Conservation (phyloP, 2,888 invertebrate genomes). For the Plebejus argus region DNA sequence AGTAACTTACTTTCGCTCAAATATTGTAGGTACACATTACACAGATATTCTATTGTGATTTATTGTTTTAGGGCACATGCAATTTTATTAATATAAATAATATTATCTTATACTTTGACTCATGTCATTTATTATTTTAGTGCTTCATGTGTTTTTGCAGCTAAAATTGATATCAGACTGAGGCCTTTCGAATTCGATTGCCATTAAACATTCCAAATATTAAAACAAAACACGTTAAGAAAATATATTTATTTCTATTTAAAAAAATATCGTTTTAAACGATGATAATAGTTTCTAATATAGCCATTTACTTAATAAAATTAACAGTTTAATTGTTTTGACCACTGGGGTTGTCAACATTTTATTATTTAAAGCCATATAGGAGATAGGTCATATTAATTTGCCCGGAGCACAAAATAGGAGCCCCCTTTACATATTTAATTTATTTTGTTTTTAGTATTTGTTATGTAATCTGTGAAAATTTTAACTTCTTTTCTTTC, state of each 20-base stretch:
- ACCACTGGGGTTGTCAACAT: not conserved
- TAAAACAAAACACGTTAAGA: not conserved
- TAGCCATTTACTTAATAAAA: not conserved
- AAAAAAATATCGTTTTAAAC: slow-evolving; percentile 20
- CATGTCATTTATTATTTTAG: slow-evolving; percentile 9
- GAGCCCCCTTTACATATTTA: too few species aligned
- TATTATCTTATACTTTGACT: not conserved
- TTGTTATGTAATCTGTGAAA: too few species aligned
- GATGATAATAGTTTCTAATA: slow-evolving; percentile 12
- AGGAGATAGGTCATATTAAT: not conserved
- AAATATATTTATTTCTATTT: slow-evolving; percentile 11
- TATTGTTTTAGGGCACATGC: slow-evolving; percentile 2
- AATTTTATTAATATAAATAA: not conserved
- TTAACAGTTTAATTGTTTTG: not conserved
- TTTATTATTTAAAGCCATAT: not conserved
- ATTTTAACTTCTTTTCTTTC: too few species aligned
- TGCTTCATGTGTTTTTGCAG: slow-evolving; percentile 5
- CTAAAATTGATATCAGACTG: slow-evolving; percentile 17
- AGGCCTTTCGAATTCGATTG: slow-evolving; percentile 25
- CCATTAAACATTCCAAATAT: slow-evolving; percentile 28
- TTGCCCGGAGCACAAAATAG: not conserved
- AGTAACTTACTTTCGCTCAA: not conserved
- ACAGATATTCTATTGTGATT: not conserved
- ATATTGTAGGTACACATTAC: not conserved
- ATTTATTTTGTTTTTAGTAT: too few species aligned